Conservation (phyloP, 2,113 vertebrate species). For the Eulacestoma nigropectus region DNA sequence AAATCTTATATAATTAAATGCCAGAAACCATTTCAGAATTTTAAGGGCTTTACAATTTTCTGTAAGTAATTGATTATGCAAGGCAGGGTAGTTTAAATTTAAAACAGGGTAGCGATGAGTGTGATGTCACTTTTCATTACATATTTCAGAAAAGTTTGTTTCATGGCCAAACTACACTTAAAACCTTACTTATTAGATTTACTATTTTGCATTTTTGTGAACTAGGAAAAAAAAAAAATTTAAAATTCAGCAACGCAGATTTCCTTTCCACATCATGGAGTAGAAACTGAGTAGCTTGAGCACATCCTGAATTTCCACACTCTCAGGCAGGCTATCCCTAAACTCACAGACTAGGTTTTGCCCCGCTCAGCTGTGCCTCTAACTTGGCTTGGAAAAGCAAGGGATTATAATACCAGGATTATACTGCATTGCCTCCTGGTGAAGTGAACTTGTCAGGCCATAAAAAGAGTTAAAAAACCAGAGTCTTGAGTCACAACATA, state of each 20-base stretch:
- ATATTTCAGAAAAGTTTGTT: conserved; percentile 66
- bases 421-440: not conserved
- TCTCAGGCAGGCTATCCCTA: not conserved
- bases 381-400: not conserved
- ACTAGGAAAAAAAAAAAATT: conserved; percentile 1
- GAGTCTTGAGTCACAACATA: not conserved
- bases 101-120: conserved; percentile 62
- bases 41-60: conserved; percentile 67
- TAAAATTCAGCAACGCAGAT: not conserved
- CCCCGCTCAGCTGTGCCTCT: conserved; percentile 37
- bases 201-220: conserved; percentile 69
- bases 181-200: conserved; percentile 62
- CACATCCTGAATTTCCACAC: not conserved
- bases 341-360: not conserved
- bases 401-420: not conserved
- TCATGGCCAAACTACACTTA: conserved; percentile 63
- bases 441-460: not conserved
- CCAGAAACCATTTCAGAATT: conserved; percentile 72
- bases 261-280: conserved; percentile 42
- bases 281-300: conserved; percentile 29
- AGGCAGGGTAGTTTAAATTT: conserved; percentile 61
- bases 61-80: conserved; percentile 72
- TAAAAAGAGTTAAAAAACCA: not conserved
- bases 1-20: conserved; percentile 78
- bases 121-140: conserved; percentile 69